Percentiles rank a stretch among this genome's conserved stretches.
Evolutionary conservation across 1,140 invertebrate species (phyloP).

Genomic region (Drosophila nikananu): DNA sequence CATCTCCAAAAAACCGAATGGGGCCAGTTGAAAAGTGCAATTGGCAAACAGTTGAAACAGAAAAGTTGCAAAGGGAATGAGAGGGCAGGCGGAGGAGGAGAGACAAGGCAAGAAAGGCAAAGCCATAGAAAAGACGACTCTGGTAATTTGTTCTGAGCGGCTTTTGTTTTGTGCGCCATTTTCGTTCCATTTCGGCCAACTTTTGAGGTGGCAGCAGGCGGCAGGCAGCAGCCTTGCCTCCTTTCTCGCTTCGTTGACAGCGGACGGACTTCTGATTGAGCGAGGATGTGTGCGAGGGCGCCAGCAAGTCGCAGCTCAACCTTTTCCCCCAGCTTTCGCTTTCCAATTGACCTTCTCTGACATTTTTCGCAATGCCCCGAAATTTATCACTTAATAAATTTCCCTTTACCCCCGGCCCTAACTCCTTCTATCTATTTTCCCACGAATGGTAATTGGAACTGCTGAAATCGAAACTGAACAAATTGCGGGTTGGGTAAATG

Average conservation of each 20-base stretch:
- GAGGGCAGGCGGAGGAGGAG: neutral
- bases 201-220: constrained; percentile 19
- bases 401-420: constrained; percentile 12
- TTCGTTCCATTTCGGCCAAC: constrained; percentile 46
- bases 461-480: constrained; percentile 45
- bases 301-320: constrained; percentile 60
- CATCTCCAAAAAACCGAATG: constrained; percentile 51
- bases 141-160: constrained; percentile 81
- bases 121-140: constrained; percentile 78
- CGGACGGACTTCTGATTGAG: constrained; percentile 61
- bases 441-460: constrained; percentile 69
- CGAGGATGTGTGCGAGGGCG: constrained; percentile 45
- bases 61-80: constrained; percentile 44
- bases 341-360: constrained; percentile 81
- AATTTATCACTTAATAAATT: constrained; percentile 84
- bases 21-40: constrained; percentile 80
- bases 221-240: constrained; percentile 33
- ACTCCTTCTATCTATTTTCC: constrained; percentile 31
- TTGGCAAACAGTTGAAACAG: constrained; percentile 63
- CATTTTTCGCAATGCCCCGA: constrained; percentile 70
- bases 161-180: constrained; percentile 79
- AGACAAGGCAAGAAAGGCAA: constrained; percentile 48
- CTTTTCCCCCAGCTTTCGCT: constrained; percentile 73
- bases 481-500: constrained; percentile 59
- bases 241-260: constrained; percentile 48